Evolutionary conservation across 1,140 invertebrate genomes (phyloP), one percentile per base, ranked within the genome.

Genomic region (Orius laevigatus): DNA sequence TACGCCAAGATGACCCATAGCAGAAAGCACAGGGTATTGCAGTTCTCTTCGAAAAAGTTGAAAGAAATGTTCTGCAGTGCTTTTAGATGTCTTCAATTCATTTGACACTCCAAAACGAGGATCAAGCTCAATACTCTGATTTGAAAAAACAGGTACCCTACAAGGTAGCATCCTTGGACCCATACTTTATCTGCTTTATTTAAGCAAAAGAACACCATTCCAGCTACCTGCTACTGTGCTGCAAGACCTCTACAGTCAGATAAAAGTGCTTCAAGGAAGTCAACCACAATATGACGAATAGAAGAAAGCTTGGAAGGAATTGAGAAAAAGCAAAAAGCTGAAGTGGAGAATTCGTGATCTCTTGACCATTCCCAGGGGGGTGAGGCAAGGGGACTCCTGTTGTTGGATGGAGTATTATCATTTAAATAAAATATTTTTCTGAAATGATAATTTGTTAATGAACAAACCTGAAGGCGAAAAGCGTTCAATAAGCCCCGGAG

Each of bases 401-500:
- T n/a, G n/a, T 34, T 34, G n/a, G 33, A 34, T 34, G 33, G n/a
- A 34, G 33, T n/a, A n/a, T 34, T n/a, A 34, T n/a, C n/a, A 34
- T 34, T 34, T 8, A 6, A 8, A 34, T n/a, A 8, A 34, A n/a
- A 8, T 34, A n/a, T n/a, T 34, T 34, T 8, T 8, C n/a, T n/a
- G n/a, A 8, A n/a, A 8, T n/a, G n/a, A 34, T 15, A 6, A 41
- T 9, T 6, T 16, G 11, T n/a, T 8, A 36, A 25, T n/a, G 19
- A n/a, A n/a, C n/a, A n/a, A n/a, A 74, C 70, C 58, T 84, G 78
- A 38, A 84, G 66, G 62, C 84, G 76, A 65, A 92, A 86, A 0
- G 87, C 81, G 57, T 84, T 81, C 10, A 89, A 61, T 18, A 94
- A 63, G 12, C 84, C 84, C 59, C 82, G 85, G 32, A 88, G 69